phyloP scores from a whole-genome alignment of 2,888 invertebrate genomes.

The Pristionchus arcanus region DNA sequence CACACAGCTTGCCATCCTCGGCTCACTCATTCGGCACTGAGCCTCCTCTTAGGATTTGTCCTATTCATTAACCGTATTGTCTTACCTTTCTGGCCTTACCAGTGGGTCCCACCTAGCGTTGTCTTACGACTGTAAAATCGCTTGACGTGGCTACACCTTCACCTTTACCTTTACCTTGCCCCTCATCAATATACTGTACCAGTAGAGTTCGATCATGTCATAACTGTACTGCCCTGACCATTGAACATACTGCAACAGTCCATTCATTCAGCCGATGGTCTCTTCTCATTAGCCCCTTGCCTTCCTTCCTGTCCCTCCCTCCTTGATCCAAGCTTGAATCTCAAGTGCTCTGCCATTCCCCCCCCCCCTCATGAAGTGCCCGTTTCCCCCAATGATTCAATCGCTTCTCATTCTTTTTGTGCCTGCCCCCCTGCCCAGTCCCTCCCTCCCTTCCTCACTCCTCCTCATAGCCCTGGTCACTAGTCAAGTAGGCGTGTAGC shows the following conservation, averaged over 20 bases:
- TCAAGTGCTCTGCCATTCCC: neutral
- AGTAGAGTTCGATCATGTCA: too few species aligned
- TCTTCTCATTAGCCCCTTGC: neutral
- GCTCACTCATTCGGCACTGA: neutral
- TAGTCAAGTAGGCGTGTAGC: conserved; percentile 39
- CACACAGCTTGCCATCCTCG: neutral
- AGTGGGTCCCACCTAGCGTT: too few species aligned
- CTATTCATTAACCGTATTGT: too few species aligned
- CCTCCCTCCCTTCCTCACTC: neutral
- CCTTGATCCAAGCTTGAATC: conserved; percentile 47
- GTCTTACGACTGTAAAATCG: too few species aligned
- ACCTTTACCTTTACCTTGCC: too few species aligned
- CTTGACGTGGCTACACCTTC: too few species aligned
- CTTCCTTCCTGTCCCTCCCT: conserved; percentile 13
- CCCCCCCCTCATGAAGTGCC: conserved; percentile 10
- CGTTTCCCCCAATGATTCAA: conserved; percentile 23
- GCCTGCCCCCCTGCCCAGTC: neutral
- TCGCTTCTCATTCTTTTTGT: neutral
- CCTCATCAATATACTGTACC: too few species aligned
- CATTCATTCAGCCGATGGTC: neutral
- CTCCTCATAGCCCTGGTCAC: conserved; percentile 2
- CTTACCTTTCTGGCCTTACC: too few species aligned
- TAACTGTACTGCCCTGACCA: too few species aligned
- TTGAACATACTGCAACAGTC: neutral
- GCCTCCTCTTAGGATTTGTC: neutral